Percentiles rank a stretch among this genome's conserved stretches.
Evolutionary conservation across 2,797 vertebrate genomes (phyloP).

Genomic region (Coluber constrictor): DNA sequence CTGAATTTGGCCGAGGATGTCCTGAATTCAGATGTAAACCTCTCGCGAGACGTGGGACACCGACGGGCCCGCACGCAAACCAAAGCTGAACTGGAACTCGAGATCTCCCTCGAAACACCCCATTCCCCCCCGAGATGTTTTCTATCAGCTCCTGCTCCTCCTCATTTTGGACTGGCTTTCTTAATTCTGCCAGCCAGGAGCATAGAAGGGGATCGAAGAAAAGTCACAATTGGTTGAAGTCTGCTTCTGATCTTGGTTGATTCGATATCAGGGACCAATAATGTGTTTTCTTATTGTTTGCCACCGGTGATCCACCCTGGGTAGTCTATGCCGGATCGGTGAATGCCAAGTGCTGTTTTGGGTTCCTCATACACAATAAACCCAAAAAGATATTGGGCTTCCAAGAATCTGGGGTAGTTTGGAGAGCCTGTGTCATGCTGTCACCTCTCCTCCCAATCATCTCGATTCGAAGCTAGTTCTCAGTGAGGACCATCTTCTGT

Average conservation of each 20-base stretch:
- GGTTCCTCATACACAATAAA: background rate
- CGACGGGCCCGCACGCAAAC: background rate
- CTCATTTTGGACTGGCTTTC: background rate
- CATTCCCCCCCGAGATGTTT: background rate
- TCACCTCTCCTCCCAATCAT: background rate
- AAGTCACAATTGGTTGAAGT: background rate
- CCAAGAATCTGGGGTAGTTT: background rate
- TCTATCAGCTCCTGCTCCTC: background rate
- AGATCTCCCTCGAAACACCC: background rate
- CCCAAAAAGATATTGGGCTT: background rate
- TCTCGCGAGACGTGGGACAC: background rate
- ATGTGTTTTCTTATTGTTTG: background rate
- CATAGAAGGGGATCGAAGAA: accelerated
- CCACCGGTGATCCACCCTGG: background rate
- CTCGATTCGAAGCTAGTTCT: background rate
- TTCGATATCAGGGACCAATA: background rate
- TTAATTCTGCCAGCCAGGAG: background rate
- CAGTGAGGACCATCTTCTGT: too few relatives aligned
- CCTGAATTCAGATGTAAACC: background rate
- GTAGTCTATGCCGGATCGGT: background rate
- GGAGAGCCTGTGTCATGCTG: background rate
- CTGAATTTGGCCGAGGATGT: background rate
- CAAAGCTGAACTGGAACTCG: background rate
- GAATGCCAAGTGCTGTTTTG: background rate
- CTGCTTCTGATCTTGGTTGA: background rate